Percentiles rank a stretch among this genome's conserved stretches.
These are phyloP conservation scores for Eilema sororculum DNA, from an alignment of 2,888 invertebrate genomes.

Conservation along the genomic window DNA sequence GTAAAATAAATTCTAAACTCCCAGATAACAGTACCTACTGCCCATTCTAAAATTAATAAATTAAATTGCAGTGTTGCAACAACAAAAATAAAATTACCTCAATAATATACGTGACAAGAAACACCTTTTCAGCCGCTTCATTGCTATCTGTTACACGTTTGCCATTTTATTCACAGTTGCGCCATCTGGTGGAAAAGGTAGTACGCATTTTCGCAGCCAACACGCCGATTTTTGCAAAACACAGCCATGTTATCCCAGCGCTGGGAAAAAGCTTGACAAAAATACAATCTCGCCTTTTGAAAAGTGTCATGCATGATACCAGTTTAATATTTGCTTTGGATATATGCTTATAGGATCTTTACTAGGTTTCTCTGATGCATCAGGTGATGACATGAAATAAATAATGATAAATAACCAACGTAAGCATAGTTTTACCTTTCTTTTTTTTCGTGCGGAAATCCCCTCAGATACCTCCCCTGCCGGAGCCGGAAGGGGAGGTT, in stretches of 20 bases:
- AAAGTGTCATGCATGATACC: slow-evolving; percentile 14
- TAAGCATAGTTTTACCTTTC: too few relatives aligned
- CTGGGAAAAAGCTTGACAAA: background rate
- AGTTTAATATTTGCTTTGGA: slow-evolving; percentile 3
- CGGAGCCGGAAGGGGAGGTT: too few relatives aligned
- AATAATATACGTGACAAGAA: slow-evolving; percentile 54
- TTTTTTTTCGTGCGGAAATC: too few relatives aligned
- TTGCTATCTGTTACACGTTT: slow-evolving; percentile 59
- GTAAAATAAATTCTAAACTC: background rate
- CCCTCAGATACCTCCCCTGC: too few relatives aligned
- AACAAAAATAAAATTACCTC: background rate
- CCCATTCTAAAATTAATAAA: background rate
- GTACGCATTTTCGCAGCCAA: slow-evolving; percentile 52
- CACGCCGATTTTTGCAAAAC: slow-evolving; percentile 6
- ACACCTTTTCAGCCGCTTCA: slow-evolving; percentile 66
- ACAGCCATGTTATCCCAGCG: background rate
- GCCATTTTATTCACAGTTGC: slow-evolving; percentile 61
- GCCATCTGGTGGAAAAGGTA: slow-evolving; percentile 61
- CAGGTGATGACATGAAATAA: background rate
- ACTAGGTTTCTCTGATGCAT: background rate
- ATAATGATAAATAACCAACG: too few relatives aligned
- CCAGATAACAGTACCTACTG: background rate
- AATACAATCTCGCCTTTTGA: background rate
- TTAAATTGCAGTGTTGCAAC: background rate
- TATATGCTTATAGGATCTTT: too few relatives aligned